Percentiles rank a stretch among this genome's conserved stretches.
These are phyloP conservation scores for Columbina picui DNA, from an alignment of 2,113 vertebrate genomes.

Conservation along the genomic window DNA sequence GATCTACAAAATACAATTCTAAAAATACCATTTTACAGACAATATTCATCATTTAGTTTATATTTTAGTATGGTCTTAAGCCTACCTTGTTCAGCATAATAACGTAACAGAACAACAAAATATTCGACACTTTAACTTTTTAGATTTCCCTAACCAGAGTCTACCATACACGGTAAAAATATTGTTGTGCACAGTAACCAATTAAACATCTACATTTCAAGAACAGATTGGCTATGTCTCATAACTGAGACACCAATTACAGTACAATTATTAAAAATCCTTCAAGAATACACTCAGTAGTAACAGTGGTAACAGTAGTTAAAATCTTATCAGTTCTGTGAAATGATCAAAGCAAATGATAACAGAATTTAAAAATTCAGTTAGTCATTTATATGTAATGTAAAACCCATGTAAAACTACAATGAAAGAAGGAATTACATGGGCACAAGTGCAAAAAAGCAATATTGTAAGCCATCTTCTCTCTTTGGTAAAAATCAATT, in stretches of 20 bases:
- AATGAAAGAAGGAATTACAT: constrained; percentile 29
- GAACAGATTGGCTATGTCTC: neutral
- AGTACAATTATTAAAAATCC: constrained; percentile 52
- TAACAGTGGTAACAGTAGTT: constrained; percentile 21
- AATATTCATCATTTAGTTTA: neutral
- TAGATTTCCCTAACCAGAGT: neutral
- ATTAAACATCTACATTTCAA: neutral
- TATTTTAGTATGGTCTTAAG: neutral
- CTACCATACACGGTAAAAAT: constrained; percentile 2
- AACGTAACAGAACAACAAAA: constrained; percentile 12
- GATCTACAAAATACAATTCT: constrained; percentile 26
- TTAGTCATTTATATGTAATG: neutral
- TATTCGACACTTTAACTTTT: neutral
- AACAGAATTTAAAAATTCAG: constrained; percentile 24
- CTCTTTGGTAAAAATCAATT: constrained; percentile 59
- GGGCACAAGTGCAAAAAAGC: constrained; percentile 59
- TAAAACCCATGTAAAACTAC: constrained; percentile 30
- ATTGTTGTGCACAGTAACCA: neutral
- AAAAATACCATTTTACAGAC: constrained; percentile 31
- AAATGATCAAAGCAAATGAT: constrained; percentile 33
- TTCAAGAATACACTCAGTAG: constrained; percentile 40
- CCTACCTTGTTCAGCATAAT: neutral
- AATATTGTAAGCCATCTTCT: constrained; percentile 9
- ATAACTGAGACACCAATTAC: constrained; percentile 49
- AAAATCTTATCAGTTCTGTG: neutral